Percentiles rank a stretch among this genome's conserved stretches.
Conservation (phyloP, 1,140 invertebrate genomes). For the Oscheius sp. region DNA sequence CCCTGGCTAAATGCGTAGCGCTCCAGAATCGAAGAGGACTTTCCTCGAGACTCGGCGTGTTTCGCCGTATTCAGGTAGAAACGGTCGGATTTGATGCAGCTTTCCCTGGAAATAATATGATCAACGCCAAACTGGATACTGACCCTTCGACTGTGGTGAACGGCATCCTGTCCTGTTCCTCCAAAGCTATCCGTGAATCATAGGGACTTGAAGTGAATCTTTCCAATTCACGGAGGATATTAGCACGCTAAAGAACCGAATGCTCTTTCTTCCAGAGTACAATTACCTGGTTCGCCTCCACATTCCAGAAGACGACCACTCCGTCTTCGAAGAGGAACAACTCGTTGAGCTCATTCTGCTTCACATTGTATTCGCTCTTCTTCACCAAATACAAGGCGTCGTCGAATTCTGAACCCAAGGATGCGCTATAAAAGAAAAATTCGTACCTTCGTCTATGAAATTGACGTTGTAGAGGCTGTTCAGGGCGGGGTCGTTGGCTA, state of each 20-base stretch:
- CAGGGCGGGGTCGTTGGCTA: neutral
- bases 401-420: slow-evolving; percentile 26
- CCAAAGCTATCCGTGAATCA: slow-evolving; percentile 19
- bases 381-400: slow-evolving; percentile 34
- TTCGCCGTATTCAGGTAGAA: slow-evolving; percentile 27
- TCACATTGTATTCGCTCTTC: slow-evolving; percentile 35
- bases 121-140: neutral
- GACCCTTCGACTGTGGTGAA: slow-evolving; percentile 11
- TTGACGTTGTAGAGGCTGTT: slow-evolving; percentile 22
- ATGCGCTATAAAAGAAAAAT: neutral
- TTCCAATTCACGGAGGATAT: slow-evolving; percentile 28
- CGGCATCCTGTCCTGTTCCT: slow-evolving; percentile 33
- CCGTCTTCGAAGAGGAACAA: slow-evolving; percentile 42
- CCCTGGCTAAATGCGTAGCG: slow-evolving; percentile 50
- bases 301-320: slow-evolving; percentile 43
- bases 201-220: slow-evolving; percentile 24
- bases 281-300: slow-evolving; percentile 27
- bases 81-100: slow-evolving; percentile 22
- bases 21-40: slow-evolving; percentile 34
- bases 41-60: slow-evolving; percentile 2
- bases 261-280: neutral
- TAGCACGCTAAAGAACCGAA: slow-evolving; percentile 24
- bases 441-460: slow-evolving; percentile 32
- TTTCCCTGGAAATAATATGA: slow-evolving; percentile 1
- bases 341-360: slow-evolving; percentile 26